Percentiles rank a stretch among this genome's conserved stretches.
Evolutionary conservation across 2,797 vertebrate species (phyloP).

Genomic region (Rhyacichthys aspro): DNA sequence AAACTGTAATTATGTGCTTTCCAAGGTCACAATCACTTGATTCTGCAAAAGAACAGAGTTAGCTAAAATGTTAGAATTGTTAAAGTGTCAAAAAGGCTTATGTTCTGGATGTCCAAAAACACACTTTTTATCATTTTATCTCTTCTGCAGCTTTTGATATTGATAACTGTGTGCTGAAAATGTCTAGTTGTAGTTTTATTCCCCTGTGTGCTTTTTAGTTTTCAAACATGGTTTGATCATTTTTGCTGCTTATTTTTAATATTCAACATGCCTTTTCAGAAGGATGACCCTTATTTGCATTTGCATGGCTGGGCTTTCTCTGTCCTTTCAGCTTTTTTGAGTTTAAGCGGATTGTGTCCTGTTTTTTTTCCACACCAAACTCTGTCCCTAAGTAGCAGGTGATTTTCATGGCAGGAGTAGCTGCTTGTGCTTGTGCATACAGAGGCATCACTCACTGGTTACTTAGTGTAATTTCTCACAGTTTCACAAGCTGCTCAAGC

Average conservation of each 20-base stretch:
- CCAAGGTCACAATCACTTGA: no score
- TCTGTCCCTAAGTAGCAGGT: slow-evolving; percentile 24
- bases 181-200: background rate
- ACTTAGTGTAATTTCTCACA: slow-evolving; percentile 31
- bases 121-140: no score
- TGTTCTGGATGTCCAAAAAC: no score
- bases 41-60: no score
- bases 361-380: slow-evolving; percentile 22
- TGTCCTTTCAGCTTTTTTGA: slow-evolving; percentile 23
- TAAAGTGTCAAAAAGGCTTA: no score
- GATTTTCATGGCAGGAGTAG: slow-evolving; percentile 8
- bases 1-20: no score
- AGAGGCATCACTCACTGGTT: slow-evolving; percentile 19
- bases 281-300: slow-evolving; percentile 21
- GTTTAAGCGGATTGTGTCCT: slow-evolving; percentile 33
- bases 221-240: background rate
- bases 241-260: background rate
- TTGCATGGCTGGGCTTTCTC: slow-evolving; percentile 7
- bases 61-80: no score
- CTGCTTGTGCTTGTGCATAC: slow-evolving; percentile 5
- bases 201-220: background rate
- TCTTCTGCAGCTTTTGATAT: no score
- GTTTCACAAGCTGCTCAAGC: slow-evolving; percentile 28
- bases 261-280: slow-evolving; percentile 15
- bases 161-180: no score